These are phyloP conservation scores for Tor tambroides DNA, from an alignment of 2,113 vertebrate species.

Conservation along the genomic window DNA sequence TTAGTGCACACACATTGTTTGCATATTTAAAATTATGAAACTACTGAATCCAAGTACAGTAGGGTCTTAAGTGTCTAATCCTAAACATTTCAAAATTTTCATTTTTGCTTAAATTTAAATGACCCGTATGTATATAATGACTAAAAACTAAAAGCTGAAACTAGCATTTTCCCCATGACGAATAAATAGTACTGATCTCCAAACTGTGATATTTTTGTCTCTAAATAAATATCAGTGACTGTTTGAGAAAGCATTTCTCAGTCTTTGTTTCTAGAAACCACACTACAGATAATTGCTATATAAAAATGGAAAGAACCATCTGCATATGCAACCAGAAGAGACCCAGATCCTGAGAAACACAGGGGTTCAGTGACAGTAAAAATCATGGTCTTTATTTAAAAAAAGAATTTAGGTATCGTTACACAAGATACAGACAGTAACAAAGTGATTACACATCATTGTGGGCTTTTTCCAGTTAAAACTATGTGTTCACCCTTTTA, in stretches of 20 bases:
- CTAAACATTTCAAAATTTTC: not conserved
- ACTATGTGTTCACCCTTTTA: constrained; percentile 36
- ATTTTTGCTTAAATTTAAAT: not conserved
- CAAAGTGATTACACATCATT: constrained; percentile 54
- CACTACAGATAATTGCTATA: not conserved
- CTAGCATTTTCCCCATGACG: not conserved
- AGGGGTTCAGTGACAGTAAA: constrained; percentile 47
- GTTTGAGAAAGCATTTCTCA: not conserved
- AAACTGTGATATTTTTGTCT: not conserved
- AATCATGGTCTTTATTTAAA: constrained; percentile 52
- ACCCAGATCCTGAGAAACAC: not conserved
- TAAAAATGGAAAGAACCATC: not conserved
- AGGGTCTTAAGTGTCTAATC: not conserved
- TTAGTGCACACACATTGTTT: not conserved
- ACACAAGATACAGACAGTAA: constrained; percentile 52
- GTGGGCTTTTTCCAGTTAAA: constrained; percentile 52
- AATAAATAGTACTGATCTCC: no score
- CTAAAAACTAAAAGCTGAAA: not conserved
- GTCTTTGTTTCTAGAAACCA: not conserved
- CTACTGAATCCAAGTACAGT: not conserved
- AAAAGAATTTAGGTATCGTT: constrained; percentile 44
- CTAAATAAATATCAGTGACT: not conserved
- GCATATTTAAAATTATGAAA: not conserved
- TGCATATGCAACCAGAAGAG: not conserved
- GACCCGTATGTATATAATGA: not conserved